phyloP scores from a whole-genome alignment of 1,140 invertebrate genomes.

The Zaprionus capensis region DNA sequence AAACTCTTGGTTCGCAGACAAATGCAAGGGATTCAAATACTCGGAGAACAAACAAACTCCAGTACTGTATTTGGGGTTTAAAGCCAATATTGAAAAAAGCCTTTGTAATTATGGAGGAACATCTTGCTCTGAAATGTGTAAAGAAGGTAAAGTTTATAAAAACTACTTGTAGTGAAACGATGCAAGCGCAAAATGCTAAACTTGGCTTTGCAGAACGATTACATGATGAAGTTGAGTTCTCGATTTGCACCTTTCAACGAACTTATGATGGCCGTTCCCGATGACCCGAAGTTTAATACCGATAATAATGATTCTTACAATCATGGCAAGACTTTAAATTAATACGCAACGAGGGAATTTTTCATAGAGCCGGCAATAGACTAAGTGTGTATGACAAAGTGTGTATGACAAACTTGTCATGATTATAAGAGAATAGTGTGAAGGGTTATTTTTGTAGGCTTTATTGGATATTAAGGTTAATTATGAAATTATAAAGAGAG shows the following conservation, averaged over 20 bases:
- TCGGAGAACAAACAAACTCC: too few relatives aligned
- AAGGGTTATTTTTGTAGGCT: too few relatives aligned
- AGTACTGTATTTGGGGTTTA: not conserved
- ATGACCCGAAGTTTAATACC: not conserved
- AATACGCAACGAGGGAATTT: not conserved
- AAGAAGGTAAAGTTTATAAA: not conserved
- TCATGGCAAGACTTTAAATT: too few relatives aligned
- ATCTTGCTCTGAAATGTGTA: not conserved
- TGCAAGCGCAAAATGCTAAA: not conserved
- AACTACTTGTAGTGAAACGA: not conserved
- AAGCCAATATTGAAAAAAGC: not conserved
- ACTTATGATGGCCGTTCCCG: conserved; percentile 24
- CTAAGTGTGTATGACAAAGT: not conserved
- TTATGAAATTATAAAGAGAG: too few relatives aligned
- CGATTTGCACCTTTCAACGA: conserved; percentile 52
- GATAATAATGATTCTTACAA: not conserved
- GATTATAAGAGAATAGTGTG: too few relatives aligned
- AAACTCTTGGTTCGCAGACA: too few relatives aligned
- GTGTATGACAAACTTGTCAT: too few relatives aligned
- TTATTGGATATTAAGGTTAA: too few relatives aligned
- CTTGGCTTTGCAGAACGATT: conserved; percentile 37
- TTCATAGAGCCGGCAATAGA: not conserved
- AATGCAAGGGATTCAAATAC: too few relatives aligned
- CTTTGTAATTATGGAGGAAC: not conserved
- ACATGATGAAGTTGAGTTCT: too few relatives aligned